Evolutionary conservation across 2,888 invertebrate genomes (phyloP), one percentile per base, ranked within the genome.

Genomic region (Capitulum mitella): DNA sequence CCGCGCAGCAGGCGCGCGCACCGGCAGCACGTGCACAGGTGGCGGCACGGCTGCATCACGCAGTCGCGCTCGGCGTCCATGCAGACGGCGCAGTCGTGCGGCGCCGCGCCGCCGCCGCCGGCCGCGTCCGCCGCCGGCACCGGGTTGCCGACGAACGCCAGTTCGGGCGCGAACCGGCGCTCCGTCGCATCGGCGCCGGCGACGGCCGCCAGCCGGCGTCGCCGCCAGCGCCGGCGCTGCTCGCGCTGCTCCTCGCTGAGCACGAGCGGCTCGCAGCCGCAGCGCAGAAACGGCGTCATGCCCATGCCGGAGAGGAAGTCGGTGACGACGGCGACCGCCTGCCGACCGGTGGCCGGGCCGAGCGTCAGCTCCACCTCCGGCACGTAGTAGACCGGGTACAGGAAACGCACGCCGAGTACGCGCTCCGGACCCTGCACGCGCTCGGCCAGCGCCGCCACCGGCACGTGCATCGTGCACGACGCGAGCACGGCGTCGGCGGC

Each of bases 331-430:
- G 85, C 85, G 32, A 87, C 83, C 26, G 84, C 83, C 77, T 81
- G 80, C 48, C 83, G 81, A 26, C 85, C 84, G 12, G 87, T 87
- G 61, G 83, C 81, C 80, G 79, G 79, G 16, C 81, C 78, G 22
- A 82, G 80, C 3, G 83, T 81, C 16, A 84, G 77, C 81, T 84
- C 84, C 1, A 84, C 83, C 82, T 87, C 87, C 29, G 87, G 86
- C 70, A 87, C 86, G 80, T 84, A 86, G 80, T 86, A 87, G 3
- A 87, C 87, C 37, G 87, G 87, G 82, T 83, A 87, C 76, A 87
- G 82, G 82, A 87, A 87, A 51, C 87, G 82, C n/a, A 87, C 82
- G 10, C 87, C 87, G 29, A 86, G 79, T 75, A 85, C 85, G 80
- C 87, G 83, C 85, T 86, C 83, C 29, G 79, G 51, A 26, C 48